Evolutionary conservation across 2,797 vertebrate genomes (phyloP).

Genomic region (Columba guinea): DNA sequence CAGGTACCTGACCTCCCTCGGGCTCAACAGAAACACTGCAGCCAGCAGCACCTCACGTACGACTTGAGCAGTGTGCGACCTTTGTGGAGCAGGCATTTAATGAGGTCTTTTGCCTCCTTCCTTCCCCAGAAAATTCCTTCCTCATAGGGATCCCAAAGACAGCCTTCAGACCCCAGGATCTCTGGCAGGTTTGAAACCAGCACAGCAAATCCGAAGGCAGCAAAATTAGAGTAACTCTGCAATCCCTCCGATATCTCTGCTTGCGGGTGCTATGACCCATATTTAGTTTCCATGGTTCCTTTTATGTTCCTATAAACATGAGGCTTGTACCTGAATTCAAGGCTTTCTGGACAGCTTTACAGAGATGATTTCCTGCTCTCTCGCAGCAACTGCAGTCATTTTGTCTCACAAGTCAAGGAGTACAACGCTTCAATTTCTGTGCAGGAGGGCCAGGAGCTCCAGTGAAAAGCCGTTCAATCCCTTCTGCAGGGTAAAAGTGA

Average conservation of each 20-base stretch:
- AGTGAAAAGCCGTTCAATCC: slow-evolving; percentile 1
- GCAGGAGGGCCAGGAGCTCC: not conserved
- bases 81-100: not conserved
- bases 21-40: not conserved
- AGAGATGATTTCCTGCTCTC: slow-evolving; percentile 31
- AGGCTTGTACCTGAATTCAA: slow-evolving; percentile 32
- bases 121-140: not conserved
- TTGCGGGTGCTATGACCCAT: not conserved
- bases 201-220: not conserved
- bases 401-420: not conserved
- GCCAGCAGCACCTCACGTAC: not conserved
- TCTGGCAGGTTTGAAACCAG: not conserved
- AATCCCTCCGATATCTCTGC: not conserved
- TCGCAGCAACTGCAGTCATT: not conserved
- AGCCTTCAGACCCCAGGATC: not conserved
- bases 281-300: slow-evolving; percentile 53
- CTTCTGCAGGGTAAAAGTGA: not conserved
- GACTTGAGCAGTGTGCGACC: not conserved
- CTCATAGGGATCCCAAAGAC: not conserved
- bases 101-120: not conserved
- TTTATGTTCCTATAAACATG: slow-evolving; percentile 53
- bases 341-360: slow-evolving; percentile 51
- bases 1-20: not conserved
- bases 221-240: not conserved
- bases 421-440: not conserved